These are phyloP conservation scores for Esperia sulphurella DNA, from an alignment of 2,888 invertebrate species.

Conservation along the genomic window DNA sequence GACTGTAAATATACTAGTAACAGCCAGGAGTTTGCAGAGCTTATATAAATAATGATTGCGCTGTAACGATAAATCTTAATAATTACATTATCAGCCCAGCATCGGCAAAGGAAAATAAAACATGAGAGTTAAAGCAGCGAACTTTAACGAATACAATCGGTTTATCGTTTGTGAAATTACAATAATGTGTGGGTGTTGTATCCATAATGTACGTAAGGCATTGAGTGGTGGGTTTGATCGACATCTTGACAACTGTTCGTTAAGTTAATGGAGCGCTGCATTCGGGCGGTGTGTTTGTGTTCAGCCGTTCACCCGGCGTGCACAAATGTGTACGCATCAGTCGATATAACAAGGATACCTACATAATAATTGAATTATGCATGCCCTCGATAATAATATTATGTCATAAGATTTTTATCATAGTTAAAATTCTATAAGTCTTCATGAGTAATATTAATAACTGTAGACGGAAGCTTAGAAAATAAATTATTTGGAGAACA, in stretches of 20 bases:
- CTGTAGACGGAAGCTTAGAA: too few species aligned
- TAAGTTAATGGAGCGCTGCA: slow-evolving; percentile 68
- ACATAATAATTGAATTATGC: neutral
- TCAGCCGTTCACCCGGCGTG: slow-evolving; percentile 31
- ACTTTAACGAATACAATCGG: slow-evolving; percentile 37
- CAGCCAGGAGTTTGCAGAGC: neutral
- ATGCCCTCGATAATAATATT: too few species aligned
- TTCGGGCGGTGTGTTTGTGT: slow-evolving; percentile 52
- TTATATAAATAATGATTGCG: slow-evolving; percentile 3
- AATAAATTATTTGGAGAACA: too few species aligned
- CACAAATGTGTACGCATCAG: slow-evolving; percentile 37
- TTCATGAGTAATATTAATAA: too few species aligned
- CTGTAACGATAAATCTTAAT: slow-evolving; percentile 7
- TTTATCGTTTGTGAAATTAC: slow-evolving; percentile 47
- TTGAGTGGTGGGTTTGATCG: slow-evolving; percentile 73
- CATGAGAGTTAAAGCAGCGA: slow-evolving; percentile 20
- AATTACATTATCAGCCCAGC: slow-evolving; percentile 10
- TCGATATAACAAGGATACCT: slow-evolving; percentile 18
- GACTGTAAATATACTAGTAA: neutral
- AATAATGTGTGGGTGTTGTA: slow-evolving; percentile 65
- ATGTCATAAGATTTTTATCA: neutral
- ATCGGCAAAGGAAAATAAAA: slow-evolving; percentile 24
- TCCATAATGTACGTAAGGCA: slow-evolving; percentile 63
- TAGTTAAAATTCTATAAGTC: too few species aligned
- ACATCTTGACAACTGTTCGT: slow-evolving; percentile 77